phyloP scores from a whole-genome alignment of 2,888 invertebrate species.

The Metallyticus violacea region DNA sequence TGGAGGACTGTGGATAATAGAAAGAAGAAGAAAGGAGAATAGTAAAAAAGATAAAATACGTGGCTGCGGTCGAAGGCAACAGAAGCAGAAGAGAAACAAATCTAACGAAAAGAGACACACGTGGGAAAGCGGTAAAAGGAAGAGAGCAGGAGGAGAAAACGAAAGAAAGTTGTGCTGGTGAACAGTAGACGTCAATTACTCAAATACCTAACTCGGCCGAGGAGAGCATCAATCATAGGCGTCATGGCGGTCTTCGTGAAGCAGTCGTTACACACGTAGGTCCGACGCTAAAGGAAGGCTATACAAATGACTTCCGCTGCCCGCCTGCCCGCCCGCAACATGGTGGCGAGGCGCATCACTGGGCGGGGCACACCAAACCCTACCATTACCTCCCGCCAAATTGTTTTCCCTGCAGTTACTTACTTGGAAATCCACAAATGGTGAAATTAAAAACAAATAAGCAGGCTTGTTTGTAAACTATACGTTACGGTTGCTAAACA shows the following conservation, averaged over 20 bases:
- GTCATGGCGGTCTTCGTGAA: background rate
- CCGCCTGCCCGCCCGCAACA: background rate
- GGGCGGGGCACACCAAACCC: background rate
- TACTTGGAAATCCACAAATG: background rate
- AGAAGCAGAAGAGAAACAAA: too few relatives aligned
- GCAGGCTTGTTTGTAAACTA: background rate
- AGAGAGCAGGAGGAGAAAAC: background rate
- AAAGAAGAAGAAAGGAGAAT: background rate
- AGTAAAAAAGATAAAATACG: background rate
- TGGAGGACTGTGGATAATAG: too few relatives aligned
- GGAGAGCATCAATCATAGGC: background rate
- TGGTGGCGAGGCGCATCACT: background rate
- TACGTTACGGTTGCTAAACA: background rate
- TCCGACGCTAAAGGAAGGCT: background rate
- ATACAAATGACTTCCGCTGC: conserved; percentile 12
- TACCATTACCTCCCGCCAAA: background rate
- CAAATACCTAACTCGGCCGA: background rate
- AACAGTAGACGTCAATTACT: background rate
- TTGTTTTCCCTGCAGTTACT: background rate
- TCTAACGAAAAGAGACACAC: too few relatives aligned
- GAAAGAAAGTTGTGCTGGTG: too few relatives aligned
- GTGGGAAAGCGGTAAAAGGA: too few relatives aligned
- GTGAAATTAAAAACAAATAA: background rate
- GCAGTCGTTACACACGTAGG: background rate
- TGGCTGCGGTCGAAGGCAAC: too few relatives aligned